phyloP scores from a whole-genome alignment of 2,113 vertebrate species.

The Proterorhinus semilunaris region DNA sequence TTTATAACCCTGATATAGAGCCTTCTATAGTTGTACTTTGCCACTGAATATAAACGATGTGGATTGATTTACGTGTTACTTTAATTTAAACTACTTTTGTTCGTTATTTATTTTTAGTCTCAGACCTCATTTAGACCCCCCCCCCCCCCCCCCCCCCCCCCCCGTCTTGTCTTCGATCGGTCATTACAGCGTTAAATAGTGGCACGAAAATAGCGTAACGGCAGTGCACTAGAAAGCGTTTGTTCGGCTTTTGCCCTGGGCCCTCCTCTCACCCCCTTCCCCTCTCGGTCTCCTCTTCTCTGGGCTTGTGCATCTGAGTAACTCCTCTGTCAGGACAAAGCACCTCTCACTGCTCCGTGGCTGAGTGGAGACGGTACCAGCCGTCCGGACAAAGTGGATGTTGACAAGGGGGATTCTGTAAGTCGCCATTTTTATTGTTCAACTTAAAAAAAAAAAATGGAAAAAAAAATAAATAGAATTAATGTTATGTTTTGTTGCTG shows the following conservation, averaged over 20 bases:
- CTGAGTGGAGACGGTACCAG: conserved; percentile 70
- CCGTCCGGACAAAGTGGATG: conserved; percentile 38
- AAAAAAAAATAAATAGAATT: too few species aligned
- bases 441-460: too few species aligned
- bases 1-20: too few species aligned
- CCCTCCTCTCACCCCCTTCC: conserved; percentile 34
- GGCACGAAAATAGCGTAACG: conserved; percentile 17
- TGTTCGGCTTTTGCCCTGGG: conserved; percentile 23
- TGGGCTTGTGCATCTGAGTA: conserved; percentile 64
- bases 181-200: conserved; percentile 14
- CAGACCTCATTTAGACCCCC: neutral
- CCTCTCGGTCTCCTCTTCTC: conserved; percentile 40
- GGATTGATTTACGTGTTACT: too few species aligned
- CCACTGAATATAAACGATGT: too few species aligned
- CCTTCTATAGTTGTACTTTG: too few species aligned
- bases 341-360: conserved; percentile 62
- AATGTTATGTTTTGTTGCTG: too few species aligned
- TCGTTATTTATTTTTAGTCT: neutral
- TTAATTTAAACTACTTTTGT: too few species aligned
- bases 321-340: conserved; percentile 71
- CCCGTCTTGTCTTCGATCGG: neutral
- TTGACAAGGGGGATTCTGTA: conserved; percentile 41
- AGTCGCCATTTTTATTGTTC: neutral
- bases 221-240: conserved; percentile 38
- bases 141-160: neutral